A percentile compares a stretch with the other conserved stretches of the same genome.
Evolutionary conservation across 2,113 vertebrate genomes (phyloP).

Genomic region (Cyanoliseus patagonus): DNA sequence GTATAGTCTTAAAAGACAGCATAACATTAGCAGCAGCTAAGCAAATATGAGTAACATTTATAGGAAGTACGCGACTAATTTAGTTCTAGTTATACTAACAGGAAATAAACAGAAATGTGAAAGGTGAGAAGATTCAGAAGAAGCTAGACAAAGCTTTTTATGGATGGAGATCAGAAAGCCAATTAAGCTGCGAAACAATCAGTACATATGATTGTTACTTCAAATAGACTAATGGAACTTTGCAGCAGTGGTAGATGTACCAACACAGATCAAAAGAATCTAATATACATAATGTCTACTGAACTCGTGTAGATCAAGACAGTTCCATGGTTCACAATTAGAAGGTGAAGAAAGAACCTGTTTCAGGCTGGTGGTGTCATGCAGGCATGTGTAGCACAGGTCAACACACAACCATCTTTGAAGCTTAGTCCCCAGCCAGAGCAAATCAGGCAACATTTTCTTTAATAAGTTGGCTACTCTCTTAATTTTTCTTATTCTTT

Average conservation of each 20-base stretch:
- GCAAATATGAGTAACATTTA: background rate
- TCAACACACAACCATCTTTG: background rate
- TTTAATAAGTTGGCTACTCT: background rate
- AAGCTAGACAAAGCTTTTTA: background rate
- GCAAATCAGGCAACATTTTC: background rate
- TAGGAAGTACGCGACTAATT: background rate
- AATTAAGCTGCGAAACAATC: background rate
- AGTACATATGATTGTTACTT: background rate
- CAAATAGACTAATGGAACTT: background rate
- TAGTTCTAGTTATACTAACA: background rate
- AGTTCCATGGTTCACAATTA: background rate
- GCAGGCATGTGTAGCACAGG: background rate
- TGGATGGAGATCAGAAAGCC: background rate
- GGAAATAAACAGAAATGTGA: conserved; percentile 42
- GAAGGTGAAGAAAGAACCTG: background rate
- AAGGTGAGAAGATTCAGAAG: conserved; percentile 23
- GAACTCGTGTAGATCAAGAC: background rate
- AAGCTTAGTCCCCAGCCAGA: background rate
- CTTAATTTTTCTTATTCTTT: background rate
- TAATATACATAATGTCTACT: background rate
- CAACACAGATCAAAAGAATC: background rate
- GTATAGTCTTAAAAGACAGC: background rate
- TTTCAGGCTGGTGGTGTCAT: background rate
- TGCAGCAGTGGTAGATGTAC: background rate
- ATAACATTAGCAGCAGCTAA: background rate